A percentile compares a stretch with the other conserved stretches of the same genome.
These are phyloP conservation scores for Phocides pigmalion DNA, from an alignment of 1,140 invertebrate genomes.

Conservation along the genomic window DNA sequence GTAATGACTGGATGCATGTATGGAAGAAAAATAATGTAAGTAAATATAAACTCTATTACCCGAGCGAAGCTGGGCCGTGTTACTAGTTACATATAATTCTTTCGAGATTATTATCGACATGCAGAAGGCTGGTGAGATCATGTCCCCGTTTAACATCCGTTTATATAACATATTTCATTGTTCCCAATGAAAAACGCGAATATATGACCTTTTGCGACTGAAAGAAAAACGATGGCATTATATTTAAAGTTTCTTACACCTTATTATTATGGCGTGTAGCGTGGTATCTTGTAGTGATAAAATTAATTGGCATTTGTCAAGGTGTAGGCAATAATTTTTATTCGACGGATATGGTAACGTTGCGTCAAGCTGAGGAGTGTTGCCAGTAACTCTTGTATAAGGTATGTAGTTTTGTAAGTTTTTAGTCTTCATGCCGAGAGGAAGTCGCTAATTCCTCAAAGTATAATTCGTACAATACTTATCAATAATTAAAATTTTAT, in stretches of 20 bases:
- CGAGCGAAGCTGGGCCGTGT: no score
- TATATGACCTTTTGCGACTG: constrained; percentile 23
- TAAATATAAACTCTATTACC: no score
- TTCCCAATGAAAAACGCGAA: constrained; percentile 26
- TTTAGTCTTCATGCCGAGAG: constrained; percentile 14
- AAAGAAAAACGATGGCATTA: constrained; percentile 31
- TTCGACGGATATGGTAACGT: constrained; percentile 40
- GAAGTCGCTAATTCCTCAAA: background rate
- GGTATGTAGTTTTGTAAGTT: constrained; percentile 18
- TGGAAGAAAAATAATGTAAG: no score
- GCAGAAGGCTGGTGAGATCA: constrained; percentile 23
- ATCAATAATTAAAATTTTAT: no score
- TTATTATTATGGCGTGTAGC: constrained; percentile 28
- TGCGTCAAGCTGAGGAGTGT: constrained; percentile 36
- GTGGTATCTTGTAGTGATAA: constrained; percentile 45
- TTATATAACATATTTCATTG: constrained; percentile 20
- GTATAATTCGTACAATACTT: no score
- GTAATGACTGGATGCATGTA: no score
- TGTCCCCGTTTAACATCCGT: constrained; percentile 15
- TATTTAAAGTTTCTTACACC: constrained; percentile 8
- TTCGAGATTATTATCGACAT: constrained; percentile 23
- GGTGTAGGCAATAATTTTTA: constrained; percentile 44
- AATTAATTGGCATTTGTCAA: constrained; percentile 53
- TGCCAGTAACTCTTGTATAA: constrained; percentile 24
- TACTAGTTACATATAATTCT: constrained; percentile 19